These are phyloP conservation scores for Crocodylus rhombifer DNA, from an alignment of 2,797 vertebrate species.

Conservation along the genomic window DNA sequence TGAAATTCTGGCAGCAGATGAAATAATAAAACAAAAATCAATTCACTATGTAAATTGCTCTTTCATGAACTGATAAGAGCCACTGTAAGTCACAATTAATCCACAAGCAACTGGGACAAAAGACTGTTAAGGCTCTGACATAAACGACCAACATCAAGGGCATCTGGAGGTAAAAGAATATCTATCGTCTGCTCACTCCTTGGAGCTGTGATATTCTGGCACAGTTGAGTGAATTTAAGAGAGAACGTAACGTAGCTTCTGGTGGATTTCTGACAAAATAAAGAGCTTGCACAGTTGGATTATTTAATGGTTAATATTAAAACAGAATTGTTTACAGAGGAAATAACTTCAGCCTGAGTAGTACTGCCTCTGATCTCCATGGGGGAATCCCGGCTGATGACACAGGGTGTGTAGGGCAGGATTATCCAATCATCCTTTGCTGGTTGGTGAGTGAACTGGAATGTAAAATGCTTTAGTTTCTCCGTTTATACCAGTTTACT, in stretches of 20 bases:
- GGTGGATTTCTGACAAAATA: constrained; percentile 12
- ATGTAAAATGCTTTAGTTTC: not conserved
- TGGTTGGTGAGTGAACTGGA: not conserved
- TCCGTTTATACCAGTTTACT: not conserved
- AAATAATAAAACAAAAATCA: constrained; percentile 22
- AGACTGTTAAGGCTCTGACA: not conserved
- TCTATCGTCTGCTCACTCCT: constrained; percentile 35
- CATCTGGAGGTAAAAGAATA: constrained; percentile 68
- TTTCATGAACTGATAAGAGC: not conserved
- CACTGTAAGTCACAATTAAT: constrained; percentile 14
- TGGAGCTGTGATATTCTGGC: constrained; percentile 43
- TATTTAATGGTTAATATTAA: not conserved
- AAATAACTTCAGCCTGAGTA: not conserved
- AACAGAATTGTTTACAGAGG: not conserved
- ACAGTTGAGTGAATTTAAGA: constrained; percentile 1
- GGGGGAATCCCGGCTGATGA: not conserved
- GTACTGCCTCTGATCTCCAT: not conserved
- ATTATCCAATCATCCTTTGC: not conserved
- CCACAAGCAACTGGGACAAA: constrained; percentile 22
- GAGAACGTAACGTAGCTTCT: not conserved
- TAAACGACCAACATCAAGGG: constrained; percentile 65
- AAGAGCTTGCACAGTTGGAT: not conserved
- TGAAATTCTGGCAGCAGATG: constrained; percentile 34
- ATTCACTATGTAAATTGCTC: not conserved
- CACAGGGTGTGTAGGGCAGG: not conserved